Base-by-base conservation (phyloP, 2,888 invertebrate genomes). In the Agrenia bidenticulata region DNA sequence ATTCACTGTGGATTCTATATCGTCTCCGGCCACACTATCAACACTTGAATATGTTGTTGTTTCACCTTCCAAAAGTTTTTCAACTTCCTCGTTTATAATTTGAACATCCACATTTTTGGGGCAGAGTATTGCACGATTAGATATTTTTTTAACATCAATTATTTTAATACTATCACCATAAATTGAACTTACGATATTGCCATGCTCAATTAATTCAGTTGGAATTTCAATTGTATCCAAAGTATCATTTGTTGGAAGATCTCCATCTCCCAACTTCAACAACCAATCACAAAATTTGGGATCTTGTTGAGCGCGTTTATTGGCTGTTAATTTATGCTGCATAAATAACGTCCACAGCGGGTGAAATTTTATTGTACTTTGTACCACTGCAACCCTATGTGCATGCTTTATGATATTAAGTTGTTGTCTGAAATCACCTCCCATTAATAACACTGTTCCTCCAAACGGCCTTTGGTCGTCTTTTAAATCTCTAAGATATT, bases 401-500 rank as follows among this genome's bases (percentile, higher is more conserved):
- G 58, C 69, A 13, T 57, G 61, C 26, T 39, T 50, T 11, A 72
- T 58, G 54, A 72, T 57, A 41, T 67, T 63, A 17, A 70, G 50
- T 1, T 26, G 19, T 57, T 63, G 57, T 9, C 63, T 13, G 32
- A 56, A 63, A 37, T 64, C 64, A 2, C 51, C 73, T 21, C 70
- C 67, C 11, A 73, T 13, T 1, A 71, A 42, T 2, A 72, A 26
- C 1, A 51, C 21, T 54, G 66, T 70, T 9, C 66, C 66, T 1
- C 70, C 74, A 66, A 72, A 70, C 4, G 71, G 65, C 13, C 37
- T 26, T 13, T 39, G 13, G n/a, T 60, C 64, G 5, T 55, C 17
- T 41, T 55, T 63, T 2, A 77, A 2, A 32, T 75, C 76, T 64
- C 67, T 63, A 15, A 78, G 55, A 21, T 72, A 58, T 17, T 65